Base-by-base conservation (phyloP, 2,113 vertebrate species). In the Camelus dromedarius region DNA sequence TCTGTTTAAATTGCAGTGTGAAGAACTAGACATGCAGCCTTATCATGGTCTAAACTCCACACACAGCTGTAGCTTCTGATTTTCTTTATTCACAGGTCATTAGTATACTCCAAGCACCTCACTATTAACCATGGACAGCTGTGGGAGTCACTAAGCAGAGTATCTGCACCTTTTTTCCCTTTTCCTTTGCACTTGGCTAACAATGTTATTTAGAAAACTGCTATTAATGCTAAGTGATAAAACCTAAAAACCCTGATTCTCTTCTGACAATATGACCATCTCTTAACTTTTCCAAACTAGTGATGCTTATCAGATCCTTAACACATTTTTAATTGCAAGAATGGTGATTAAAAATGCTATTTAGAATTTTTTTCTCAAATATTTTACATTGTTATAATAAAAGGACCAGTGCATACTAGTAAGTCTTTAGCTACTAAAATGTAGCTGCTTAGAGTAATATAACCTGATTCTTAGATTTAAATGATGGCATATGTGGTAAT, bases 131-230 rank as follows among this genome's bases (percentile, higher is more conserved):
- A 3, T 30, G 79, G 64, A 94, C 32, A 97, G 69, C 69, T 92
- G 35, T 42, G 32, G 58, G 77, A 96, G 70, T 54, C 70, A 98
- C 12, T 18, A 7, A 94, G 50, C 14, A 94, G 79, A 92, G 58
- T 64, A 84, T 0, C 42, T 92, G 8, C 73, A 16, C 2, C 48
- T 93, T 50, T 79, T 7, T 4, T 7, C 35, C 7, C 7, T 19
- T 69, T 75, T 32, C 32, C 38, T 86, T 79, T 80, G 69, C 50
- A 89, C 7, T 7, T 90, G 56, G 26, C 18, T 79, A 93, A 95
- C 76, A 96, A 58, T 85, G 48, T 89, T 97, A 9, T 28, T 96
- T 79, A 96, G 73, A 46, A 87, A 91, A 95, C 28, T 80, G 50
- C 46, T 94, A 12, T 19, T 80, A 24, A 77, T 77, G 26, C 60